These are phyloP conservation scores for Gymnogyps californianus DNA, from an alignment of 2,113 vertebrate species.

Conservation along the genomic window DNA sequence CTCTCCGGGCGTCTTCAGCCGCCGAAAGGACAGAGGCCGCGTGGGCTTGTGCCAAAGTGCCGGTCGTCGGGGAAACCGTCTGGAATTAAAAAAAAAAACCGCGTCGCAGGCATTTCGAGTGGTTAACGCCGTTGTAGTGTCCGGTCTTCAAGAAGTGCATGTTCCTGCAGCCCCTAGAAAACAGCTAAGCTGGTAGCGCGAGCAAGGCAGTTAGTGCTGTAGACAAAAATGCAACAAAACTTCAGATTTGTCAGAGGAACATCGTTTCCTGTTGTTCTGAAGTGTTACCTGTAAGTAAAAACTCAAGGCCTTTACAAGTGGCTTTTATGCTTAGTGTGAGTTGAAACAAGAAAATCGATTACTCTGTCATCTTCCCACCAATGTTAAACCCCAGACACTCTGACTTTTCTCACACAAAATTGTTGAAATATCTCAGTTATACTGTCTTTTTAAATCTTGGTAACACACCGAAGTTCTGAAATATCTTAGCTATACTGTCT, in stretches of 20 bases:
- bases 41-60: neutral
- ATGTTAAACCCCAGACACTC: neutral
- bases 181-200: accelerated
- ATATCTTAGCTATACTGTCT: accelerated
- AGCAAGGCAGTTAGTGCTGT: neutral
- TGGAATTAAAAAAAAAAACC: too few relatives aligned
- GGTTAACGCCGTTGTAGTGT: neutral
- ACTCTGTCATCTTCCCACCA: accelerated
- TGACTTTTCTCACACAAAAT: neutral
- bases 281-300: neutral
- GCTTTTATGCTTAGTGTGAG: neutral
- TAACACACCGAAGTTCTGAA: neutral
- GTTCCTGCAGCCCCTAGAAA: neutral
- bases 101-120: accelerated
- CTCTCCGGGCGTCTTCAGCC: too few relatives aligned
- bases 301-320: neutral
- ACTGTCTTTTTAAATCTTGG: neutral
- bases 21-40: neutral
- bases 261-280: neutral
- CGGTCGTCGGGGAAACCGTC: neutral
- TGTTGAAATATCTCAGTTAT: neutral
- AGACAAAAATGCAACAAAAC: neutral
- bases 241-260: neutral
- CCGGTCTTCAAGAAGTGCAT: neutral
- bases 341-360: accelerated